A percentile compares a stretch with the other conserved stretches of the same genome.
Conservation (phyloP, 2,888 invertebrate genomes). For the Brachyptera risi region DNA sequence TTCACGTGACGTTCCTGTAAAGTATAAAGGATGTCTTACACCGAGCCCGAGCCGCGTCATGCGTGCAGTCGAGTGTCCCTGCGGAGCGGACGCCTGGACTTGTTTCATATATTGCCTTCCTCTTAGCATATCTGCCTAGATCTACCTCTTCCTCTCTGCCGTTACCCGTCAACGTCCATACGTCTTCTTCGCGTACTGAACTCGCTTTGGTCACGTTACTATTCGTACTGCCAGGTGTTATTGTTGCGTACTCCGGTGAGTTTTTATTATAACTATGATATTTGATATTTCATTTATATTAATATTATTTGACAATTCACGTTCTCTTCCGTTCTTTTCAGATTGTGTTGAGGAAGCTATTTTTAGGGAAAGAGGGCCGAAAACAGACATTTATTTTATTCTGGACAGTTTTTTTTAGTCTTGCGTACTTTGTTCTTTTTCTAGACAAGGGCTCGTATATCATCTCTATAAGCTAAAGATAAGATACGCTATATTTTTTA, state of each 20-base stretch:
- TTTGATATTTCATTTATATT: no score
- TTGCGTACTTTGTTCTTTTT: not conserved
- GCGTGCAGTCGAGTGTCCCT: no score
- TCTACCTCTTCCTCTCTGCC: conserved; percentile 37
- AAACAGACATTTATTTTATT: not conserved
- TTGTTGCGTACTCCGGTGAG: no score
- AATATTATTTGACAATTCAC: no score
- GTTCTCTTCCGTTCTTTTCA: not conserved
- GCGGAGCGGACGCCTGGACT: no score
- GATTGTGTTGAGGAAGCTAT: not conserved
- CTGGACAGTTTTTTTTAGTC: not conserved
- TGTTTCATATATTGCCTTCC: no score
- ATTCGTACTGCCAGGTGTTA: no score
- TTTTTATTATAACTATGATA: no score
- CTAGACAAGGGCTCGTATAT: not conserved
- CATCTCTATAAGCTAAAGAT: conserved; percentile 9
- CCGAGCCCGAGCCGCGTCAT: no score
- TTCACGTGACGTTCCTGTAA: conserved; percentile 28
- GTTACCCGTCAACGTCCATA: conserved; percentile 42
- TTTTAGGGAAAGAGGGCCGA: not conserved
- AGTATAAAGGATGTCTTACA: conserved; percentile 27
- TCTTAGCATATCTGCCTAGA: no score
- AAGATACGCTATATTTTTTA: conserved; percentile 1
- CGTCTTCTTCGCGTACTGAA: no score
- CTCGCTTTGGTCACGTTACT: no score